Evolutionary conservation across 1,140 invertebrate genomes (phyloP), one percentile per base, ranked within the genome.

Genomic region (Aphelinus certus): DNA sequence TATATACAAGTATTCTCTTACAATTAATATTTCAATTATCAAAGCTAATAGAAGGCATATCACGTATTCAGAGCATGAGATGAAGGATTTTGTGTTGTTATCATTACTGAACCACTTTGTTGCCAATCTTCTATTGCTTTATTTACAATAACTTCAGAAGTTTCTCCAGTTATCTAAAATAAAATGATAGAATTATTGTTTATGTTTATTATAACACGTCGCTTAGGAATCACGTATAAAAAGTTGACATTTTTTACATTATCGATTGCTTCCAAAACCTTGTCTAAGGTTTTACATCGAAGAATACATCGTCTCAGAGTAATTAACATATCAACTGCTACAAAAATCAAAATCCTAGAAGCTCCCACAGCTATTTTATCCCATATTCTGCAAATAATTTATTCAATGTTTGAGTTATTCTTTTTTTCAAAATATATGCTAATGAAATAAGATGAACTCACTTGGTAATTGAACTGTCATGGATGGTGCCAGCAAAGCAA

Each of bases 291-390:
- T 48, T 89, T 90, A 76, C 92, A 91, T 77, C 89, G 90, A 9
- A 94, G 80, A 78, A 95, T 86, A 71, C 90, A 88, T 81, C 92
- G 84, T 78, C 91, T 90, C 58, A 95, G 85, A 58, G 92, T 93
- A 10, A 92, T 91, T 26, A 95, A 87, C 49, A 95, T 86, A 75
- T 93, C 91, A 26, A 95, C 89, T 65, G 92, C 92, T 3, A 95
- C 92, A 88, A 92, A 96, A 2, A 94, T 90, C 74, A 97, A 88
- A 78, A 96, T 93, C 86, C 93, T 94, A 55, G 91, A 92, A 3
- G 94, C 94, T 45, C 95, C 95, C 62, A 94, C 94, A 81, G 94
- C 92, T 10, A 97, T 88, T 88, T 96, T 96, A 82, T 97, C 95
- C 94, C 94, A 96, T 74, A 97, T 93, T 84, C 95, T 95, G 76